phyloP scores from a whole-genome alignment of 2,888 invertebrate genomes.

The Zygogramma bicolorata region DNA sequence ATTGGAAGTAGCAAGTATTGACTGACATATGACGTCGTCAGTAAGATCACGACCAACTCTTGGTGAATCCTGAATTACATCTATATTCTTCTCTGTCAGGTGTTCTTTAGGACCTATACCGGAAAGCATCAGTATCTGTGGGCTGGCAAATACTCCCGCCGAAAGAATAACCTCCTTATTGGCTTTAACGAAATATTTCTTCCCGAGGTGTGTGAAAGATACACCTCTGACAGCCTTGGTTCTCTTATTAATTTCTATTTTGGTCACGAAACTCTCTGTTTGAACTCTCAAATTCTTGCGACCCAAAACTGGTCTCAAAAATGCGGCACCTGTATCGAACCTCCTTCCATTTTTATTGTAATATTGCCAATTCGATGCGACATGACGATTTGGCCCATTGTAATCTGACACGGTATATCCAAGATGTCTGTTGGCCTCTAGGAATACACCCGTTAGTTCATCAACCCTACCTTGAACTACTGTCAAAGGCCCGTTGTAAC shows the following conservation, averaged over 20 bases:
- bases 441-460: constrained; percentile 67
- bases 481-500: constrained; percentile 38
- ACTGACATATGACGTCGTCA: constrained; percentile 80
- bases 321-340: constrained; percentile 82
- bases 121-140: constrained; percentile 85
- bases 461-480: constrained; percentile 38
- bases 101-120: constrained; percentile 79
- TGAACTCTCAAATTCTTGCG: constrained; percentile 76
- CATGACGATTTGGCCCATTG: constrained; percentile 73
- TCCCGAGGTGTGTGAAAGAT: constrained; percentile 73
- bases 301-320: constrained; percentile 75
- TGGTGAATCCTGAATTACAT: constrained; percentile 74
- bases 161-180: constrained; percentile 81
- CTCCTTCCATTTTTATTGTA: constrained; percentile 78
- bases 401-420: constrained; percentile 79
- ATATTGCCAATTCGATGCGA: constrained; percentile 77
- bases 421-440: constrained; percentile 74
- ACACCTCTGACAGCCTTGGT: constrained; percentile 75
- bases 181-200: constrained; percentile 69
- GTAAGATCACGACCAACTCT: constrained; percentile 82
- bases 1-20: constrained; percentile 77
- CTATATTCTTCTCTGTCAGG: constrained; percentile 71
- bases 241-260: constrained; percentile 70
- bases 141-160: constrained; percentile 84
- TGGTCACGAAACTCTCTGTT: constrained; percentile 75